Conservation (phyloP, 2,113 vertebrate species). For the Tonatia bakeri region DNA sequence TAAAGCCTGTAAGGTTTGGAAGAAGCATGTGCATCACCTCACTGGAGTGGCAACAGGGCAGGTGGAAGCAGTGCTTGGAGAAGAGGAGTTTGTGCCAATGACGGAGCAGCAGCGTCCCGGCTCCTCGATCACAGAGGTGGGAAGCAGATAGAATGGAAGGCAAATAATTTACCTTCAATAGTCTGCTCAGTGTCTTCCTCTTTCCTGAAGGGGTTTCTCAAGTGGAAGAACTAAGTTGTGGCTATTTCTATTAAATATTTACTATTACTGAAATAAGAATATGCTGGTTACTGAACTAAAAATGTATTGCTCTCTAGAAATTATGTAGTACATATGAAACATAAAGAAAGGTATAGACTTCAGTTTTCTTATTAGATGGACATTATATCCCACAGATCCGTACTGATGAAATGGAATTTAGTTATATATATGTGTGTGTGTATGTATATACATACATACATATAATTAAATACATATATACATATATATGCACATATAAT, state of each 20-base stretch:
- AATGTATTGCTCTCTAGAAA: neutral
- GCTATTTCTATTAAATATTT: neutral
- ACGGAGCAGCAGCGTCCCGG: neutral
- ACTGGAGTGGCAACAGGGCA: neutral
- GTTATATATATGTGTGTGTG: neutral
- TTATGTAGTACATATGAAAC: neutral
- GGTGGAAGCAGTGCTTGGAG: neutral
- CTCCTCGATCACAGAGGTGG: too few relatives aligned
- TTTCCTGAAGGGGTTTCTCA: neutral
- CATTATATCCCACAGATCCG: neutral
- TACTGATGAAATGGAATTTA: neutral
- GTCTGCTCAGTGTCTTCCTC: neutral
- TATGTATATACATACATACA: too few relatives aligned
- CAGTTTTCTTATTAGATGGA: neutral
- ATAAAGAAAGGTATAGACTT: neutral
- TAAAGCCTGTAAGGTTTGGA: neutral
- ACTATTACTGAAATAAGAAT: neutral
- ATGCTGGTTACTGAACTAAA: neutral
- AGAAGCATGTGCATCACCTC: neutral
- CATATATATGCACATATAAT: neutral
- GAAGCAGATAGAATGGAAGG: neutral
- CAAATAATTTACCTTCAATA: neutral
- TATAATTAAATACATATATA: too few relatives aligned
- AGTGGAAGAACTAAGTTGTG: neutral
- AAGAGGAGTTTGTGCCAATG: neutral